A percentile compares a stretch with the other conserved stretches of the same genome.
Conservation (phyloP, 2,113 vertebrate genomes). For the Poeciliopsis retropinna region DNA sequence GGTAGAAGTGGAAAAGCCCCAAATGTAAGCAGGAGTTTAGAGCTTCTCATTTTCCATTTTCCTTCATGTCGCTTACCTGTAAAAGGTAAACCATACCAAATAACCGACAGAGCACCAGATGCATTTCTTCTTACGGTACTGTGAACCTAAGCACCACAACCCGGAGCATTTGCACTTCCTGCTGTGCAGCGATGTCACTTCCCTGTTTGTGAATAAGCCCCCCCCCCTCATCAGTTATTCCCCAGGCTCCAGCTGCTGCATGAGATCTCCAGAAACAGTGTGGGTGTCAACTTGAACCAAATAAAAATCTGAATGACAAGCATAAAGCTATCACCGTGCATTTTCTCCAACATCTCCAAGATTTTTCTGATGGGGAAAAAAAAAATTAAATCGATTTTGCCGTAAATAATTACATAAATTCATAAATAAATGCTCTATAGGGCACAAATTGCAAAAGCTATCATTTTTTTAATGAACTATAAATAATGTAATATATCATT, state of each 20-base stretch:
- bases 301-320: constrained; percentile 74
- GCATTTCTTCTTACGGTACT: constrained; percentile 69
- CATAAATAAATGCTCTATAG: constrained; percentile 80
- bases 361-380: constrained; percentile 44
- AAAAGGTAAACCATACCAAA: constrained; percentile 74
- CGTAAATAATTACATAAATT: constrained; percentile 55
- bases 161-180: constrained; percentile 74
- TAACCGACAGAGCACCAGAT: constrained; percentile 73
- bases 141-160: constrained; percentile 72
- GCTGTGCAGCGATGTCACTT: constrained; percentile 78
- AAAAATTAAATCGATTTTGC: constrained; percentile 59
- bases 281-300: constrained; percentile 76
- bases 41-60: constrained; percentile 66
- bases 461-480: constrained; percentile 96
- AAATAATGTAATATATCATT: constrained; percentile 99
- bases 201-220: constrained; percentile 65
- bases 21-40: constrained; percentile 49
- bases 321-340: constrained; percentile 75
- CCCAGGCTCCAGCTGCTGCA: constrained; percentile 78
- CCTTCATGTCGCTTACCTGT: constrained; percentile 62
- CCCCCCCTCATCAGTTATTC: constrained; percentile 57
- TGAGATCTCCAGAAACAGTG: constrained; percentile 75
- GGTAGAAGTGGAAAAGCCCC: constrained; percentile 46
- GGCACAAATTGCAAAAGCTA: constrained; percentile 89
- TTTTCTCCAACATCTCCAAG: constrained; percentile 68